Evolutionary conservation across 2,888 invertebrate genomes (phyloP).

Genomic region (Physocephala rufipes): DNA sequence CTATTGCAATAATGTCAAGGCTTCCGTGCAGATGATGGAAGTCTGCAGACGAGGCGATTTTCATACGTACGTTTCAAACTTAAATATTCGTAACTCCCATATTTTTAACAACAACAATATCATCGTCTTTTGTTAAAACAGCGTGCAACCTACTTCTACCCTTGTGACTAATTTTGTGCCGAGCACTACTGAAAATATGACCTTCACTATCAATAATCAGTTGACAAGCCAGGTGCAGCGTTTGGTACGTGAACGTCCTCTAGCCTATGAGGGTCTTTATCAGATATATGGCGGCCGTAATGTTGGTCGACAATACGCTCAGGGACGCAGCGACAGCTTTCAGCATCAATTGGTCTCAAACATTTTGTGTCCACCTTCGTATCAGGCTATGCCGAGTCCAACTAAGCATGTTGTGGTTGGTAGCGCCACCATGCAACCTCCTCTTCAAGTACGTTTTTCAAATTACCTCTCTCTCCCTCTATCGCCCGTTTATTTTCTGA

Average conservation of each 20-base stretch:
- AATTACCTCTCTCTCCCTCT: too few relatives aligned
- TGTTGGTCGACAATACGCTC: slow-evolving; percentile 75
- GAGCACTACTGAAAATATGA: slow-evolving; percentile 83
- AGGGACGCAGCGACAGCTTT: slow-evolving; percentile 81
- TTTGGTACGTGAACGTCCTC: slow-evolving; percentile 75
- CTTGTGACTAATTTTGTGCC: slow-evolving; percentile 81
- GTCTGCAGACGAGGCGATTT: slow-evolving; percentile 70
- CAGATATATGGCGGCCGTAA: slow-evolving; percentile 74
- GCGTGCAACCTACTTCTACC: slow-evolving; percentile 69
- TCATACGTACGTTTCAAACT: slow-evolving; percentile 60
- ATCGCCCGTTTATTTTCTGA: slow-evolving; percentile 13
- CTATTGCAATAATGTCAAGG: slow-evolving; percentile 96
- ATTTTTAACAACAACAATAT: not conserved
- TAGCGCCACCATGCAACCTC: slow-evolving; percentile 67
- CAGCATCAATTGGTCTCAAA: slow-evolving; percentile 94
- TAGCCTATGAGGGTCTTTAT: slow-evolving; percentile 79
- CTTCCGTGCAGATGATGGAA: slow-evolving; percentile 98
- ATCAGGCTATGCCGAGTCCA: slow-evolving; percentile 82
- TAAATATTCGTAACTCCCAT: not conserved
- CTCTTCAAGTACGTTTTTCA: slow-evolving; percentile 59
- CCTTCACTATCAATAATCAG: slow-evolving; percentile 94
- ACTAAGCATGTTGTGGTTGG: slow-evolving; percentile 69
- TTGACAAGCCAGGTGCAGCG: slow-evolving; percentile 78
- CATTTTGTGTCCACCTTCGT: slow-evolving; percentile 88
- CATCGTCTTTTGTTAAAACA: slow-evolving; percentile 39